Base-by-base conservation (phyloP, 2,888 invertebrate species). In the Luffia ferchaultella region DNA sequence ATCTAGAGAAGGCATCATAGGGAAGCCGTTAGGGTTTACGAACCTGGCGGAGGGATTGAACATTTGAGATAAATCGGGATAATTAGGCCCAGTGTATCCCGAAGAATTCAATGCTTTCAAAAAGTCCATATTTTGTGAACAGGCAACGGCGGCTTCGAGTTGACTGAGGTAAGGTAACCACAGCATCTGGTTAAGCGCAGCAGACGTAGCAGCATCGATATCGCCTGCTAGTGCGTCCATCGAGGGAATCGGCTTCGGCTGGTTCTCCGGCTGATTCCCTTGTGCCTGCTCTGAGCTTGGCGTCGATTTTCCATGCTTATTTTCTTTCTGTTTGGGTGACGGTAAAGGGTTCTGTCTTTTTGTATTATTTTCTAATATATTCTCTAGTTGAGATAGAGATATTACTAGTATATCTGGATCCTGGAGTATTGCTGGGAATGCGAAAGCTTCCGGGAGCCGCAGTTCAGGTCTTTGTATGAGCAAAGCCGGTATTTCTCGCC, bases 331-430 rank as follows among this genome's bases (percentile, higher is more conserved):
- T 61, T 62, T 62, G 48, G 62, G 58, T 16, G 63, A 60, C 40
- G 62, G 58, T 18, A 57, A 12, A 30, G 30, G 5, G 12, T 30
- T 45, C 55, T 65, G 57, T 60, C 65, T 60, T 63, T 70, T 65
- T 54, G 59, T 58, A 57, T 88, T 85, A 57, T 87, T 88, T 55
- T 85, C 79, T 51, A 90, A 68, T 51, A 89, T 88, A 1, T 83
- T 85, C 70, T 90, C 91, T 50, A 93, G 75, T 69, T 93, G 92
- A 9, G 89, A 85, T 63, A 93, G 71, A 2, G 93, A 91, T 62
- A 94, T 89, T 17, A 93, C 91, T 48, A 93, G 71, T 57, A 93
- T 88, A 65, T 93, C 91, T 0, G 93, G 92, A 73, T 93, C 92
- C 63, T 90, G 88, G 43, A 92, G 75, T 9, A 93, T 78, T 57